A percentile compares a stretch with the other conserved stretches of the same genome.
phyloP scores from a whole-genome alignment of 2,888 invertebrate genomes.

The Pristionchus arcanus region DNA sequence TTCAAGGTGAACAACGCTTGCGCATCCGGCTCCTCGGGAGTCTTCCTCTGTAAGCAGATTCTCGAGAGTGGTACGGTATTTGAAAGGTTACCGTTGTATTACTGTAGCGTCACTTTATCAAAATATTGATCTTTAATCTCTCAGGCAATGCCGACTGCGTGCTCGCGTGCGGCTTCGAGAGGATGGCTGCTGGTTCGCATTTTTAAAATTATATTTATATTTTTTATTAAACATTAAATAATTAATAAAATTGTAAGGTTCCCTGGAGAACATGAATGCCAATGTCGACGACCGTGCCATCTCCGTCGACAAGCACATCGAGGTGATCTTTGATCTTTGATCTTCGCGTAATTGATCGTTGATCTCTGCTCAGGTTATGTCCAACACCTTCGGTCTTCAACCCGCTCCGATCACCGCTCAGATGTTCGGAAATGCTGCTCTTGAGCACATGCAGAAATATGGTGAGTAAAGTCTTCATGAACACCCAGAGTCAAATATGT shows the following conservation, averaged over 20 bases:
- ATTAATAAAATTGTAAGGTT: background rate
- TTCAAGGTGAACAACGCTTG: constrained; percentile 93
- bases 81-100: background rate
- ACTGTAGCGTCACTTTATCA: background rate
- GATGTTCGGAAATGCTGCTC: constrained; percentile 95
- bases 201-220: no score
- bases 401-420: constrained; percentile 93
- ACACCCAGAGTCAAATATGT: background rate
- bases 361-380: constrained; percentile 85
- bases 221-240: background rate
- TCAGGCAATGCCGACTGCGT: constrained; percentile 88
- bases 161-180: constrained; percentile 96
- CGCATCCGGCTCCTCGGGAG: constrained; percentile 94
- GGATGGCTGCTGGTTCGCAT: constrained; percentile 88
- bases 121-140: background rate
- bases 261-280: constrained; percentile 77
- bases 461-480: constrained; percentile 80
- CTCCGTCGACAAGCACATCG: constrained; percentile 83
- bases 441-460: constrained; percentile 96
- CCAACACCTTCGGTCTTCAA: constrained; percentile 88
- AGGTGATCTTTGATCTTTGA: constrained; percentile 58
- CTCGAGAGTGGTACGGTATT: constrained; percentile 87
- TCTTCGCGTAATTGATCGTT: constrained; percentile 84
- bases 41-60: constrained; percentile 92
- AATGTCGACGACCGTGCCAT: constrained; percentile 87